Percentiles rank a stretch among this genome's conserved stretches.
Conservation (phyloP, 2,888 invertebrate species). For the Athripsodes cinereus region DNA sequence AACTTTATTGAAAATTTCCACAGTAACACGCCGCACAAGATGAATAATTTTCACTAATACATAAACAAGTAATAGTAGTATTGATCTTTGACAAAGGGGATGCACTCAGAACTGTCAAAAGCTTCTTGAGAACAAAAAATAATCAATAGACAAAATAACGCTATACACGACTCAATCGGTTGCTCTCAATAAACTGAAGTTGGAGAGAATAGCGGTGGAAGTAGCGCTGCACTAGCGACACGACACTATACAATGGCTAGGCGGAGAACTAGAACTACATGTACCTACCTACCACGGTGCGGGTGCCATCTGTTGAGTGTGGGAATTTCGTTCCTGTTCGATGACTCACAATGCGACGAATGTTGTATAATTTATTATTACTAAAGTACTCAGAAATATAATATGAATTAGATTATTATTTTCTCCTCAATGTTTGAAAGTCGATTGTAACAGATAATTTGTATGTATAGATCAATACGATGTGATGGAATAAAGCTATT, state of each 20-base stretch:
- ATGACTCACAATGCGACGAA: neutral
- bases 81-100: conserved; percentile 3
- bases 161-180: neutral
- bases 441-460: no score
- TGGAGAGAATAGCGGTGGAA: neutral
- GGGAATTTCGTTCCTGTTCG: neutral
- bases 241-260: neutral
- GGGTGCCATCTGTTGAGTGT: neutral
- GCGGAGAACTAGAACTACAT: neutral
- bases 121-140: neutral
- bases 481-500: no score
- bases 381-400: no score
- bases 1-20: neutral
- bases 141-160: neutral
- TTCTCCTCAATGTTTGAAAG: no score
- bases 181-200: conserved; percentile 1
- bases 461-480: no score
- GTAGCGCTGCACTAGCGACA: neutral
- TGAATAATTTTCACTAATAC: neutral
- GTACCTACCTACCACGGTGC: no score
- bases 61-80: neutral
- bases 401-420: no score
- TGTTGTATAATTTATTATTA: no score
- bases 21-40: neutral
- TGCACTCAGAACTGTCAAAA: conserved; percentile 3